Base-by-base conservation (phyloP, 2,113 vertebrate genomes). In the Hoplias malabaricus region DNA sequence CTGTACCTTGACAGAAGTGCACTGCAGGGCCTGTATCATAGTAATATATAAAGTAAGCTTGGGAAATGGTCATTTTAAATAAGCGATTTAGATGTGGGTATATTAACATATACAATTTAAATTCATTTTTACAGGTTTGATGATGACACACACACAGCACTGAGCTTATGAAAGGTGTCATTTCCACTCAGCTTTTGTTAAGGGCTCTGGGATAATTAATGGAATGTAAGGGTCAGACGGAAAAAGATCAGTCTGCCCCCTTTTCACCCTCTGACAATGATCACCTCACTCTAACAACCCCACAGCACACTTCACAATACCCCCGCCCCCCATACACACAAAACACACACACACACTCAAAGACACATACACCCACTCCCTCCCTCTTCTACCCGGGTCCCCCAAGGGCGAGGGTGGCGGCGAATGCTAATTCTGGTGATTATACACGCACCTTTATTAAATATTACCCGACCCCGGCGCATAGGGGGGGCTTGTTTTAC, bases 391-490 rank as follows among this genome's bases (percentile, higher is more conserved):
- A 92, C 63, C 71, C 80, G 78, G 77, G 78, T 92, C 93, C 96
- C 95, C 94, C 93, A 92, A 93, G 95, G 95, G 94, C 94, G 90
- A 91, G 90, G 90, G 89, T 84, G 91, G 93, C 90, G 86, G 91
- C 91, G 95, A 96, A 98, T 99, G 95, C 94, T 96, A 99, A 99
- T 99, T 96, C 94, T 90, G 90, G 94, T 95, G 94, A 98, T 97
- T 96, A 96, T 96, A 95, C 92, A 91, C 89, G 88, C 80, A 90
- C 95, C 92, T 95, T 98, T 98, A 98, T 98, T 98, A 98, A 97
- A 98, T 96, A 97, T 96, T 96, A 96, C 95, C 91, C 94, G 95
- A 94, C 95, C 95, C 91, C 93, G 23, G 61, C n/a, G 62, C 19
- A 43, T 34, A 31, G 16, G 66, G 89, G 93, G 95, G 93, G 93